A percentile compares a stretch with the other conserved stretches of the same genome.
These are phyloP conservation scores for Parus major DNA, from an alignment of 2,113 vertebrate species.

Conservation along the genomic window DNA sequence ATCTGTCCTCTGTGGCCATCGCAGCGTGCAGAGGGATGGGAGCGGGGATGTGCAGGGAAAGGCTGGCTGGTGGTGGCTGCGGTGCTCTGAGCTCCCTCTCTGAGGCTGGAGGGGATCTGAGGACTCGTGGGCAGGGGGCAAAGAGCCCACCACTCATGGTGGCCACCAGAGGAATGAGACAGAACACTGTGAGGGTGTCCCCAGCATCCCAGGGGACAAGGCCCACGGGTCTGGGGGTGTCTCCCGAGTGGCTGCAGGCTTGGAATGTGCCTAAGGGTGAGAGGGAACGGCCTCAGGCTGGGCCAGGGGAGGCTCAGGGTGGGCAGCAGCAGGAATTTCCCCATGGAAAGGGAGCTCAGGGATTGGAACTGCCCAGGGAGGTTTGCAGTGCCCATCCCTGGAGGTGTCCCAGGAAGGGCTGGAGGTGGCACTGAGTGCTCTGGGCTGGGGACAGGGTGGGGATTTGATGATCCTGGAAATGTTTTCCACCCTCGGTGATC, in stretches of 20 bases:
- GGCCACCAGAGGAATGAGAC: not conserved
- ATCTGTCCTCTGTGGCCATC: not conserved
- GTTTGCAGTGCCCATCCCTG: not conserved
- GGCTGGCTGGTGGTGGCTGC: not conserved
- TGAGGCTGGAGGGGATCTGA: not conserved
- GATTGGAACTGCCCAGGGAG: not conserved
- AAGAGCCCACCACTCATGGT: not conserved
- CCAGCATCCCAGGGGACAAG: not conserved
- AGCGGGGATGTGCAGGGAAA: accelerated
- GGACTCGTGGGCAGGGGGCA: not conserved
- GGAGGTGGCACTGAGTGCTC: not conserved
- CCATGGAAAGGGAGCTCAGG: not conserved
- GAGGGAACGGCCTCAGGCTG: not conserved
- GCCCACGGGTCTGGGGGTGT: accelerated
- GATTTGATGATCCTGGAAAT: not conserved
- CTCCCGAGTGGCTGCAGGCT: not conserved
- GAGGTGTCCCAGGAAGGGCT: not conserved
- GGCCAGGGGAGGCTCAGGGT: not conserved
- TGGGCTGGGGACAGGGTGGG: not conserved
- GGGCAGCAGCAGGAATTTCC: not conserved
- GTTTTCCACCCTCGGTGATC: not conserved
- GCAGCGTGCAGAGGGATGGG: not conserved
- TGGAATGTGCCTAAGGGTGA: accelerated
- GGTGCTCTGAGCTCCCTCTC: not conserved
- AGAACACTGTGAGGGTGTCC: not conserved